A percentile compares a stretch with the other conserved stretches of the same genome.
Evolutionary conservation across 1,140 invertebrate species (phyloP).

Genomic region (Vanessa tameamea): DNA sequence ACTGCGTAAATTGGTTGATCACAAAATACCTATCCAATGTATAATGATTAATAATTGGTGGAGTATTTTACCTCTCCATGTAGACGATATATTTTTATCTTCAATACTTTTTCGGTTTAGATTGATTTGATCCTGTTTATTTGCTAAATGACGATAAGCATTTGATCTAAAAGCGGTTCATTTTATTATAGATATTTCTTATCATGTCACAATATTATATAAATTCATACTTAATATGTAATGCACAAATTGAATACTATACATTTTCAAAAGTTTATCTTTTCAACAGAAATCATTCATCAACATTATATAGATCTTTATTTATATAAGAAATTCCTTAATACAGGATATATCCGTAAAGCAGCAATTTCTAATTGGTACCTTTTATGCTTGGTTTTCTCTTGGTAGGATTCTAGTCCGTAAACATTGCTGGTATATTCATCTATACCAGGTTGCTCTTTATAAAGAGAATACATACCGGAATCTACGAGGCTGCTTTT

Average conservation of each 20-base stretch:
- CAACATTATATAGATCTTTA: too few relatives aligned
- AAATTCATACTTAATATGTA: too few relatives aligned
- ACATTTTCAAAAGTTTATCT: too few relatives aligned
- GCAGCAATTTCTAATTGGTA: neutral
- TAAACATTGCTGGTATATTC: constrained; percentile 50
- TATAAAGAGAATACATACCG: constrained; percentile 61
- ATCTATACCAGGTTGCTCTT: constrained; percentile 51
- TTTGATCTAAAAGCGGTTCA: constrained; percentile 25
- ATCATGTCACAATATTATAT: neutral
- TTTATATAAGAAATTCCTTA: too few relatives aligned
- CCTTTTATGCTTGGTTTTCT: constrained; percentile 14
- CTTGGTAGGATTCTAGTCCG: constrained; percentile 40
- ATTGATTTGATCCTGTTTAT: constrained; percentile 37
- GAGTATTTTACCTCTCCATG: constrained; percentile 50
- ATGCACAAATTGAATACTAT: too few relatives aligned
- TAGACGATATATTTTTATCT: constrained; percentile 50
- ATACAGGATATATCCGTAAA: too few relatives aligned
- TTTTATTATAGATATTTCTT: neutral
- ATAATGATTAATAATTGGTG: neutral
- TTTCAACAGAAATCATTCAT: too few relatives aligned
- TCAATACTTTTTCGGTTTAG: constrained; percentile 46
- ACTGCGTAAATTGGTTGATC: too few relatives aligned
- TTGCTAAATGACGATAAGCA: constrained; percentile 25
- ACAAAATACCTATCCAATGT: too few relatives aligned
- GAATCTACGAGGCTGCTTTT: constrained; percentile 45